Evolutionary conservation across 2,113 vertebrate species (phyloP).

Genomic region (Isichthys henryi): DNA sequence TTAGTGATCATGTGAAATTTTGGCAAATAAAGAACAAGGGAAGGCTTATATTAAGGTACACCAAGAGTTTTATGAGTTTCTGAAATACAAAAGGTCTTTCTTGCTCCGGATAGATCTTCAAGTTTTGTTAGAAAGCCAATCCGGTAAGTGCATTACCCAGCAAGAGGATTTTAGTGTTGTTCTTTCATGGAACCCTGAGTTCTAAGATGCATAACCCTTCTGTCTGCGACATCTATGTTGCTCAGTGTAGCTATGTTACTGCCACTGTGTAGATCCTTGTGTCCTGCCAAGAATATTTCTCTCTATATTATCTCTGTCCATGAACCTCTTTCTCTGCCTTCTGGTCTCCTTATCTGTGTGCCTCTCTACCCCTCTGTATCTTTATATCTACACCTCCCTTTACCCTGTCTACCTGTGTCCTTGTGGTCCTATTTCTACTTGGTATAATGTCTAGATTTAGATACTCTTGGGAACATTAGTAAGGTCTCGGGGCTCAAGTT

Average conservation of each 20-base stretch:
- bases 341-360: not conserved
- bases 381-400: not conserved
- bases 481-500: not conserved
- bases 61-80: no score
- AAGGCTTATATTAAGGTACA: no score
- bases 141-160: not conserved
- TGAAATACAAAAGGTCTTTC: no score
- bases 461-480: constrained; percentile 9
- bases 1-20: not conserved
- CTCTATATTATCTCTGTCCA: not conserved
- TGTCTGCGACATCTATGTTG: not conserved
- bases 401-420: not conserved
- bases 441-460: not conserved
- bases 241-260: not conserved
- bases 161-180: not conserved
- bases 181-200: not conserved
- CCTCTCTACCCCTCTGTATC: not conserved
- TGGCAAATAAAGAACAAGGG: not conserved
- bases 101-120: not conserved
- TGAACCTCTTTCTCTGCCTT: not conserved
- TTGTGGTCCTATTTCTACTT: not conserved
- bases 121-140: not conserved
- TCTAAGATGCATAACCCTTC: not conserved
- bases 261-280: not conserved
- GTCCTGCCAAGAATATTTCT: not conserved